Evolutionary conservation across 92 coral and sea anemone genomes (phyloP).

Genomic region (Actinernus sp.): DNA sequence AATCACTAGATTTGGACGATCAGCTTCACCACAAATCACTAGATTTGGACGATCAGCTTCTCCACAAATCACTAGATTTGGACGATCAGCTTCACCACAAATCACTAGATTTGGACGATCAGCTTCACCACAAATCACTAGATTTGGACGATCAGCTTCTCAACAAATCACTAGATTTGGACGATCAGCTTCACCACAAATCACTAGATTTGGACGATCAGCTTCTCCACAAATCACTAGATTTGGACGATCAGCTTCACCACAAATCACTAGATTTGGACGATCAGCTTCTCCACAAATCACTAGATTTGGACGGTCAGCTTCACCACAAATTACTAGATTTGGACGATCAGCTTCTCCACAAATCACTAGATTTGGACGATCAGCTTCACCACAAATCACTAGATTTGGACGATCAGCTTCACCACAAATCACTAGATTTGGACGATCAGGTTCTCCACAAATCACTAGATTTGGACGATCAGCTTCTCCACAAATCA

Average conservation of each 20-base stretch:
- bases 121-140: neutral
- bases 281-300: neutral
- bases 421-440: neutral
- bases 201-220: constrained; percentile 1
- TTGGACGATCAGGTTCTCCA: neutral
- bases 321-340: neutral
- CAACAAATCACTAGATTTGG: constrained; percentile 2
- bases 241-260: neutral
- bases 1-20: neutral
- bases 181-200: neutral
- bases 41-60: neutral
- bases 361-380: constrained; percentile 1
- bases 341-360: neutral
- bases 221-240: neutral
- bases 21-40: neutral
- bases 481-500: neutral
- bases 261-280: constrained; percentile 3
- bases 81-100: neutral
- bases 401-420: neutral
- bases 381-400: constrained; percentile 1
- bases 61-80: neutral
- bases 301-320: neutral
- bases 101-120: constrained; percentile 4
- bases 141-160: neutral
- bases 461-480: constrained; percentile 3